Base-by-base conservation (phyloP, 2,113 vertebrate genomes). In the Xenopus borealis region DNA sequence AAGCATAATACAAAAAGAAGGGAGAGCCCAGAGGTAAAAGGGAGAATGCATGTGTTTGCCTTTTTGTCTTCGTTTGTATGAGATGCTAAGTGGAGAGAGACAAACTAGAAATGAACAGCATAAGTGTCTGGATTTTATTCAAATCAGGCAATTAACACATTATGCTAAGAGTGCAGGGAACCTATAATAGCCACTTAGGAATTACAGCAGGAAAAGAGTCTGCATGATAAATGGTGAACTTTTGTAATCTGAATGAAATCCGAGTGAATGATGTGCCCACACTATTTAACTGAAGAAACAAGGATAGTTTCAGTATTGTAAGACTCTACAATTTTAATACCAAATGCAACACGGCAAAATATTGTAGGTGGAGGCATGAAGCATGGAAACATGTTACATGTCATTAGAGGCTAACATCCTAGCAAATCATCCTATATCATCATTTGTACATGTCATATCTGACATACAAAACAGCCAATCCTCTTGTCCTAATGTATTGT, bases 101-200 rank as follows among this genome's bases (percentile, higher is more conserved):
- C 58, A 64, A 69, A 76, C 63, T 75, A 57, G 69, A 77, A 77
- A 70, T 63, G 47, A 18, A 63, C 74, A n/a, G 19, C 66, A 77
- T 64, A 55, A n/a, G 46, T 46, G 74, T 77, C 74, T 77, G 74
- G 74, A 70, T 77, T 70, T 77, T 77, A 77, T 77, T 70, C 74
- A 70, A 77, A 77, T 77, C 50, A 77, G 74, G 74, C 74, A 77
- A 77, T 77, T 69, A 77, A 77, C 64, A 64, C 74, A 77, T 77
- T 70, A 63, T 33, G 19, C 47, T 52, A 14, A 46, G 13, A 40
- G 12, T 23, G 44, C 7, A 11, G 57, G 62, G 63, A 66, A 73
- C 64, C 45, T 19, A 57, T 47, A 70, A 65, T 23, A 44, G 67
- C 50, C 61, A 46, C 67, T 70, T 45, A 57, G 74, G 67, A 77